Conservation (phyloP, 1,140 invertebrate genomes). For the Arion vulgaris region DNA sequence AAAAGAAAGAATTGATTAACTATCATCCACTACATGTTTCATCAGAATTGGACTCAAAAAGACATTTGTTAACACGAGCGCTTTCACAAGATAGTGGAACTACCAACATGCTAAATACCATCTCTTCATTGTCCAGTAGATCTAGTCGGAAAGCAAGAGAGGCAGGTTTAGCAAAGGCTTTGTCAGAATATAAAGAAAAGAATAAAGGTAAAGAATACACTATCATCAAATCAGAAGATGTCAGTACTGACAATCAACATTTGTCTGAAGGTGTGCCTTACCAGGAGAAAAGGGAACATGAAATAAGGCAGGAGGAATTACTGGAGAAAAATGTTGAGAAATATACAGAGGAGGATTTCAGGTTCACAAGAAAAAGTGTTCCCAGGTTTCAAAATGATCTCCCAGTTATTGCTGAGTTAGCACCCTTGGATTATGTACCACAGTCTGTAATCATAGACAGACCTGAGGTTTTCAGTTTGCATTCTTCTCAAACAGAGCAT, state of each 20-base stretch:
- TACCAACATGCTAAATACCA: not conserved
- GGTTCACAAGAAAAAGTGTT: conserved; percentile 1
- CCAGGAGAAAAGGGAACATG: not conserved
- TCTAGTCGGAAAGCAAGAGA: not conserved
- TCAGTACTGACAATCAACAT: not conserved
- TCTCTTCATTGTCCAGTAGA: not conserved
- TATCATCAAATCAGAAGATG: not conserved
- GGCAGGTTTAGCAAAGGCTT: not conserved
- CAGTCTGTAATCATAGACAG: not conserved
- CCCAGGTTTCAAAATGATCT: not conserved
- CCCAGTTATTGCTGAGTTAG: not conserved
- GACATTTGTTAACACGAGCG: not conserved
- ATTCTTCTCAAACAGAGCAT: not conserved
- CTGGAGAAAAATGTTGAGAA: not conserved
- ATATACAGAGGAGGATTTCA: not conserved
- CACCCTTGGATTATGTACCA: not conserved
- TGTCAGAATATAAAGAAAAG: not conserved
- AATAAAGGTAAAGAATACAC: not conserved
- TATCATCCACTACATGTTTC: not conserved
- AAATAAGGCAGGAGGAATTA: not conserved
- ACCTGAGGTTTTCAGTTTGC: not conserved
- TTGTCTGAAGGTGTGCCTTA: not conserved
- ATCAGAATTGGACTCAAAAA: not conserved
- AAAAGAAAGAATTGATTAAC: not conserved
- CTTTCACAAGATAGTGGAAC: not conserved